phyloP scores from a whole-genome alignment of 1,140 invertebrate genomes.

The Calliphora vicina region DNA sequence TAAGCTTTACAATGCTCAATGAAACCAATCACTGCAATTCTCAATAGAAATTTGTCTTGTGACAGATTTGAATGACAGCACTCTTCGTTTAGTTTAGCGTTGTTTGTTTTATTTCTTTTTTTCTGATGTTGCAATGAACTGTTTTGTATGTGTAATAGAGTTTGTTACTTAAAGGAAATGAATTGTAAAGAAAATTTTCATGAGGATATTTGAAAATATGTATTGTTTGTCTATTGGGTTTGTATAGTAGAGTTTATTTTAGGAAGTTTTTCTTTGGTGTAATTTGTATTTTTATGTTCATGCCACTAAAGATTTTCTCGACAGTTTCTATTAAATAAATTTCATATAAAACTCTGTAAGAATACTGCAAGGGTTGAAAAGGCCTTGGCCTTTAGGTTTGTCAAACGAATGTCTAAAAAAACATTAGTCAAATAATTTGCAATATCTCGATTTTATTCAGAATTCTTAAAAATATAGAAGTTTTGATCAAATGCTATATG shows the following conservation, averaged over 20 bases:
- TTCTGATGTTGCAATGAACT: not conserved
- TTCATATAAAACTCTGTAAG: not conserved
- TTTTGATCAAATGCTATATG: too few species aligned
- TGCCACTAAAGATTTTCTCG: not conserved
- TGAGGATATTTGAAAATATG: not conserved
- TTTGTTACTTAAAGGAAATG: not conserved
- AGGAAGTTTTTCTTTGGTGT: not conserved
- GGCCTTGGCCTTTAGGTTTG: not conserved
- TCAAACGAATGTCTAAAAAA: too few species aligned
- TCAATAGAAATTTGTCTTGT: slow-evolving; percentile 36
- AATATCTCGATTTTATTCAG: too few species aligned
- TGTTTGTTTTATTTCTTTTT: not conserved
- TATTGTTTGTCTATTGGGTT: not conserved
- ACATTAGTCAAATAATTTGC: too few species aligned
- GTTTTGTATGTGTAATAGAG: not conserved
- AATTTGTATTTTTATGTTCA: not conserved
- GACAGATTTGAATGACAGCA: slow-evolving; percentile 37
- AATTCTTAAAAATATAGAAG: too few species aligned
- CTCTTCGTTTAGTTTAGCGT: not conserved
- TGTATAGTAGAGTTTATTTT: not conserved
- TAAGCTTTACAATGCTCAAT: slow-evolving; percentile 1
- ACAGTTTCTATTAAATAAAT: not conserved
- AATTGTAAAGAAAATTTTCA: not conserved
- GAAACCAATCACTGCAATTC: slow-evolving; percentile 25
- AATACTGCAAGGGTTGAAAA: not conserved